Evolutionary conservation across 2,113 vertebrate species (phyloP), one percentile per base, ranked within the genome.

Genomic region (Dissostichus mawsoni): DNA sequence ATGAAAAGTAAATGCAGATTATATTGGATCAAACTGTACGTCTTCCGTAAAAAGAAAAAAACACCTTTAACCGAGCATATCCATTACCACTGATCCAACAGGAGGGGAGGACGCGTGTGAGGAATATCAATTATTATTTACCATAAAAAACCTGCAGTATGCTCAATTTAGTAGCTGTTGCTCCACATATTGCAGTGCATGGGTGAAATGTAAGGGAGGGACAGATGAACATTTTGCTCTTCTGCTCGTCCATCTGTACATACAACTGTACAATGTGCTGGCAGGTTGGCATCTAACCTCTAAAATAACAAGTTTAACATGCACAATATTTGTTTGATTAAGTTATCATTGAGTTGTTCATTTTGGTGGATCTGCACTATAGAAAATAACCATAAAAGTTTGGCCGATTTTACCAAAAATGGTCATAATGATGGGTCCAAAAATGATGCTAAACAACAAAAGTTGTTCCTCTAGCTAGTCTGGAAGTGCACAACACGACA

Each of bases 201-300:
- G 33, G 51, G 61, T 33, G 41, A 47, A 78, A 72, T 52, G 71
- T 52, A 76, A 29, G 36, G 68, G 69, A 69, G 47, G 73, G 20
- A 45, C 63, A 53, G 76, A 87, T 87, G 74, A 87, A 50, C n/a
- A 53, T 56, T 53, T 41, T 3, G 29, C 51, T 77, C 74, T 52
- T 72, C 77, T 72, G 77, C 51, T 81, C 50, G 65, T 92, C 83
- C 87, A 89, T 88, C 84, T 92, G 90, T 78, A 81, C 84, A 80
- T 82, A 29, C 29, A 29, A 29, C 29, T 29, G 29, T 29, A 29
- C 29, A 29, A 29, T 29, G 29, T 29, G 29, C 29, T 29, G 29
- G 29, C 29, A 29, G 29, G 29, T 29, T 29, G 29, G 29, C 29
- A 29, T 29, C 29, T 3, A 29, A 29, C 29, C 29, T 29, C 29